Percentiles rank a stretch among this genome's conserved stretches.
Evolutionary conservation across 2,797 vertebrate genomes (phyloP).

Genomic region (Danio albolineatus): DNA sequence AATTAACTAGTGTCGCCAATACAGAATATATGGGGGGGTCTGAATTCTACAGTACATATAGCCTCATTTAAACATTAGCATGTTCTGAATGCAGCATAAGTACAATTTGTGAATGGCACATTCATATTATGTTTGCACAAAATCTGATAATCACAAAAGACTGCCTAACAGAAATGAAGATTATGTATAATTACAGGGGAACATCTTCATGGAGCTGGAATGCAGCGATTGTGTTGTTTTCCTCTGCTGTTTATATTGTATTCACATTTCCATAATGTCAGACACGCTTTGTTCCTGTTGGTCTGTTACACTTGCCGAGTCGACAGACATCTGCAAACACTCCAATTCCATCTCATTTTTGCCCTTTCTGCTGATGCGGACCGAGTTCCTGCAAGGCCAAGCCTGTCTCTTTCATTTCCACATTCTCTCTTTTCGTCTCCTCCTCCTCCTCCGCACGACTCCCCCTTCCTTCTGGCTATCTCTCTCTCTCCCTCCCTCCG

Average conservation of each 20-base stretch:
- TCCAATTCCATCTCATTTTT: conserved; percentile 51
- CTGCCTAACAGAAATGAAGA: conserved; percentile 2
- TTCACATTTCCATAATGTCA: conserved; percentile 52
- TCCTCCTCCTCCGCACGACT: conserved; percentile 51
- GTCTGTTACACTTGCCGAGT: conserved; percentile 39
- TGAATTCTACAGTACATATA: too few species aligned
- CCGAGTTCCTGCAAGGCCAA: conserved; percentile 55
- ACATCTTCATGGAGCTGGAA: conserved; percentile 32
- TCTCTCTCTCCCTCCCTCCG: conserved; percentile 12
- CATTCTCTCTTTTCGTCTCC: conserved; percentile 49
- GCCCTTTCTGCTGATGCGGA: conserved; percentile 60
- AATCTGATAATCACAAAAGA: neutral
- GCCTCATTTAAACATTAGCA: neutral
- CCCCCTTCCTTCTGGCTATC: conserved; percentile 53
- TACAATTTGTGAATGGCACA: neutral
- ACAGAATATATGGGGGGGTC: too few species aligned
- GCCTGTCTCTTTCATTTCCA: conserved; percentile 56
- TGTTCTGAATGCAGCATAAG: too few species aligned
- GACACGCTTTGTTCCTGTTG: conserved; percentile 43
- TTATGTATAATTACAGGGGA: neutral
- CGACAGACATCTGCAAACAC: conserved; percentile 58
- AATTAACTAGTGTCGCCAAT: too few species aligned
- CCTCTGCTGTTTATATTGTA: conserved; percentile 42
- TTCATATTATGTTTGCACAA: neutral
- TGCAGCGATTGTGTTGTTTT: neutral